phyloP scores from a whole-genome alignment of 2,113 vertebrate species.

The Ceyx cyanopectus region DNA sequence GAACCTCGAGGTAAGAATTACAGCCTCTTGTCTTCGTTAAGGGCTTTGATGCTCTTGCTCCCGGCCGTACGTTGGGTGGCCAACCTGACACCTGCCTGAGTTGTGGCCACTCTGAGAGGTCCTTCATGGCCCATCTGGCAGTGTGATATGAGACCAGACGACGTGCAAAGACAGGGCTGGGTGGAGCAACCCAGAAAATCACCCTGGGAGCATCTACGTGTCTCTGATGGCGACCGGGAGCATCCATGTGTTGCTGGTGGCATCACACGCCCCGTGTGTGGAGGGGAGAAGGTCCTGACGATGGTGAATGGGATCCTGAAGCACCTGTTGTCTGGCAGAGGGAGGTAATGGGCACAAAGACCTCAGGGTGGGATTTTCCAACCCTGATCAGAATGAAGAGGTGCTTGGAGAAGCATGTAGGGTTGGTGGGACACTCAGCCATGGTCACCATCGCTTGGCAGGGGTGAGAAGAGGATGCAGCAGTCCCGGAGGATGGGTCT shows the following conservation, averaged over 20 bases:
- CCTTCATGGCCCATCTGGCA: accelerated
- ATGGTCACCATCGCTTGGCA: neutral
- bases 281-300: neutral
- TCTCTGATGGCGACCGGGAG: neutral
- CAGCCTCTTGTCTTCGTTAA: accelerated
- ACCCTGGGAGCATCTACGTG: accelerated
- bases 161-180: accelerated
- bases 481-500: neutral
- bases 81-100: neutral
- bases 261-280: accelerated
- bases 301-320: neutral
- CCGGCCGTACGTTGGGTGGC: neutral
- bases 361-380: neutral
- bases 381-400: neutral
- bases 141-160: neutral
- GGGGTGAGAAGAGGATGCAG: neutral
- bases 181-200: accelerated
- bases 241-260: accelerated
- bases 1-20: too few species aligned
- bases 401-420: neutral
- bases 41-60: neutral
- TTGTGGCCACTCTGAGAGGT: neutral
- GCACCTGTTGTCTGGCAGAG: neutral
- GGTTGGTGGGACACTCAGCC: neutral
- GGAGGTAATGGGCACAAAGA: accelerated